Evolutionary conservation across 2,797 vertebrate species (phyloP), one percentile per base, ranked within the genome.

Genomic region (Gymnothorax reevesii): DNA sequence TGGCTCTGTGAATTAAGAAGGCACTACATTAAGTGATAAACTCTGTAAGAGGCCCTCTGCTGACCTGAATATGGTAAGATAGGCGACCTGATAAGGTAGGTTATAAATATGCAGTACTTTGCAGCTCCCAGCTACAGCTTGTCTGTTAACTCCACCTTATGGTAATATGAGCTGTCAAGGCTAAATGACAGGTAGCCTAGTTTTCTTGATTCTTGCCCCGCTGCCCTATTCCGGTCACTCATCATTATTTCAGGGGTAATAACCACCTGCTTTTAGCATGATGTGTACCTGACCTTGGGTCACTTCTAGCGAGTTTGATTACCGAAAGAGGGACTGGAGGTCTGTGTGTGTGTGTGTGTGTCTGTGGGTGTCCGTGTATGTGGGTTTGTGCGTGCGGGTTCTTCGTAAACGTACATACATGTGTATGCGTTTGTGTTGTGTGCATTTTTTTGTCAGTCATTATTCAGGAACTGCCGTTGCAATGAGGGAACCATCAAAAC

Each of bases 151-250:
- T 7, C 25, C 57, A 57, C 54, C 12, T 57, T 57, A 5, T 27
- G 85, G 27, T 83, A 84, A 66, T 64, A n/a, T 66, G 77, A 80
- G 55, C 77, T n/a, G 77, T 55, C 83, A 84, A 66, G 83, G 60
- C 12, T 84, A 84, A 84, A 20, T 84, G 83, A 69, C 83, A 69
- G 60, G 60, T 54, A 66, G 59, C 62, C 60, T 69, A 84, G 60
- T 84, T 55, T 71, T 80, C 52, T 69, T 66, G 52, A 83, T n/a
- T 82, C 25, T 57, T 52, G 82, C 54, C 20, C 80, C 42, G 49
- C 60, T 54, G 33, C 13, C 59, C 59, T 27, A 57, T 54, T 64
- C 42, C 85, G 80, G 49, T 83, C 77, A 83, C 15, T 73, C 64
- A 59, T 27, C 80, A 73, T 27, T 33, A 71, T 62, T 86, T 73